Conservation (phyloP, 2,797 vertebrate genomes). For the Poecile montanus region DNA sequence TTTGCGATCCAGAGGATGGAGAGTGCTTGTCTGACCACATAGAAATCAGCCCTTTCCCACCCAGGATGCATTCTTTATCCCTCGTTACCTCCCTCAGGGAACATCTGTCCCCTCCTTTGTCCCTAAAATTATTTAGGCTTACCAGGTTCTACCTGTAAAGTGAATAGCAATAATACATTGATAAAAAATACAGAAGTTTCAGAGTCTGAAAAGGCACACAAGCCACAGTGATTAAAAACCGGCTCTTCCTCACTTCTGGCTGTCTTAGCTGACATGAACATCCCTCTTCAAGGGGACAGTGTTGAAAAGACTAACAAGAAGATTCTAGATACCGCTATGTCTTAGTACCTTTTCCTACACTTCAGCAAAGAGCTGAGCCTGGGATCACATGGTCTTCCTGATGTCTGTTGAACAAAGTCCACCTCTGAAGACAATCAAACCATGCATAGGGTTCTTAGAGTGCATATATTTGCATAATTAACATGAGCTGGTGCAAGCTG, state of each 20-base stretch:
- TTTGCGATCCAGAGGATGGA: background rate
- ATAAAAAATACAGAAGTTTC: background rate
- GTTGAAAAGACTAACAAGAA: background rate
- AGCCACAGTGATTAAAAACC: background rate
- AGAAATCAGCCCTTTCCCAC: background rate
- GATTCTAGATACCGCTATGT: rapidly evolving
- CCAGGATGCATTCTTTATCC: background rate
- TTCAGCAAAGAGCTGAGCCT: background rate
- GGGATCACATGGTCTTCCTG: background rate
- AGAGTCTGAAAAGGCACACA: background rate
- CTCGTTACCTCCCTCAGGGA: background rate
- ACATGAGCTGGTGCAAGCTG: background rate
- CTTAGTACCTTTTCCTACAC: background rate
- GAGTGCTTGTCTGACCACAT: background rate
- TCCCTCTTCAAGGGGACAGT: background rate
- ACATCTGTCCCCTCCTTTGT: background rate
- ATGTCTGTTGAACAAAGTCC: background rate
- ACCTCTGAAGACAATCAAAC: background rate
- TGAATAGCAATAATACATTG: background rate
- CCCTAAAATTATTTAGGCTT: background rate
- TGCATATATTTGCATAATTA: background rate
- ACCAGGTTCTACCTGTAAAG: background rate
- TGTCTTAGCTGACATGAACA: background rate
- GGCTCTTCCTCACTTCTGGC: background rate
- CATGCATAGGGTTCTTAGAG: background rate